Percentiles rank a stretch among this genome's conserved stretches.
phyloP scores from a whole-genome alignment of 2,888 invertebrate species.

The Anorthoa munda region DNA sequence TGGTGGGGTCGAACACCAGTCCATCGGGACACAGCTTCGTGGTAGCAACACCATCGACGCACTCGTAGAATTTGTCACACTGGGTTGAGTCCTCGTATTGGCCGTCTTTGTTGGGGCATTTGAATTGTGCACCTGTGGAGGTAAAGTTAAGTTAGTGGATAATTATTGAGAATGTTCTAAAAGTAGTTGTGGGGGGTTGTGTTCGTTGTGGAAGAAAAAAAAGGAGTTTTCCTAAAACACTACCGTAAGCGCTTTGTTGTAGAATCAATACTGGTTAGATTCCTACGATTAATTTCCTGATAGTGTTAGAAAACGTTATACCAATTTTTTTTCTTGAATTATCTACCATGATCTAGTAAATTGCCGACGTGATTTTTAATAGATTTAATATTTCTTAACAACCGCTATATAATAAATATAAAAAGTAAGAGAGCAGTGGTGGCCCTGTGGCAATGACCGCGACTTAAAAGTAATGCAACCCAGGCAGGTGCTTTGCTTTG shows the following conservation, averaged over 20 bases:
- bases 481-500: too few species aligned
- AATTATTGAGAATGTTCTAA: background rate
- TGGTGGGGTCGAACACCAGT: constrained; percentile 96
- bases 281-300: too few species aligned
- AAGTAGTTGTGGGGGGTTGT: background rate
- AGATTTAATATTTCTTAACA: background rate
- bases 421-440: background rate
- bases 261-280: too few species aligned
- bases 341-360: background rate
- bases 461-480: too few species aligned
- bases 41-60: constrained; percentile 93
- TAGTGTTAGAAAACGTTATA: background rate
- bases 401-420: background rate
- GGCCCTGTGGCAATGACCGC: too few species aligned
- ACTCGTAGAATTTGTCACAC: constrained; percentile 97
- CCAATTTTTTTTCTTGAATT: too few species aligned
- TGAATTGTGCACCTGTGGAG: constrained; percentile 91
- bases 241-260: background rate
- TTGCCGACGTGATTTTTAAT: background rate
- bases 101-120: constrained; percentile 95
- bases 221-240: too few species aligned
- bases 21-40: constrained; percentile 97
- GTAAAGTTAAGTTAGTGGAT: background rate
- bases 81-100: constrained; percentile 95
- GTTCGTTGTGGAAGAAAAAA: constrained; percentile 24